Evolutionary conservation across 2,797 vertebrate genomes (phyloP).

Genomic region (Lycodopsis pacificus): DNA sequence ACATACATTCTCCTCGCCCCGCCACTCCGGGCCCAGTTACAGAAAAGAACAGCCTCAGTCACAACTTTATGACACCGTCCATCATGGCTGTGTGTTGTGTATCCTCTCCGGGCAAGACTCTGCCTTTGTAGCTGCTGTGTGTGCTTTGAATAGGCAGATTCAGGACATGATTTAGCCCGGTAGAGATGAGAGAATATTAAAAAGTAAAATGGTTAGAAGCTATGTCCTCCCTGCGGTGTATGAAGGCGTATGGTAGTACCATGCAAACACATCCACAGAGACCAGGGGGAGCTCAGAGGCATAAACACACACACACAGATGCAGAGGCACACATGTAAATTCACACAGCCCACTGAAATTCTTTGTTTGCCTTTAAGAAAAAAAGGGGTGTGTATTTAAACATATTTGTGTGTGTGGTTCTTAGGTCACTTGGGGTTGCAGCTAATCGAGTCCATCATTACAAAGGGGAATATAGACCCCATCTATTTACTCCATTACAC

Average conservation of each 20-base stretch:
- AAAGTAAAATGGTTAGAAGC: conserved; percentile 74
- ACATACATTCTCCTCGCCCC: conserved; percentile 56
- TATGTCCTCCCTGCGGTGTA: conserved; percentile 38
- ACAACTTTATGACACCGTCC: conserved; percentile 76
- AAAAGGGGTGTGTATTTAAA: conserved; percentile 18
- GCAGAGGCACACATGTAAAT: conserved; percentile 46
- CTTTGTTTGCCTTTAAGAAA: conserved; percentile 45
- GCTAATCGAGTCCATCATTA: conserved; percentile 45
- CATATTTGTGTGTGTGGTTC: conserved; percentile 22
- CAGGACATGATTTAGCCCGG: conserved; percentile 65
- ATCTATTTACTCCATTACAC: conserved; percentile 12
- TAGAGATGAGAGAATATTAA: conserved; percentile 74
- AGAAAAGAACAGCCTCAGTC: conserved; percentile 68
- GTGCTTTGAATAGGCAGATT: conserved; percentile 51
- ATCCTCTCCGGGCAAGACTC: conserved; percentile 60
- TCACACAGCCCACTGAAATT: not conserved
- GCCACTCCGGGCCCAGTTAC: conserved; percentile 58
- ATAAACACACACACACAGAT: conserved; percentile 28
- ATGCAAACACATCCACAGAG: conserved; percentile 61
- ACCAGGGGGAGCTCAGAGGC: conserved; percentile 30
- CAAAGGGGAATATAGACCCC: conserved; percentile 35
- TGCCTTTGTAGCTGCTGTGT: conserved; percentile 56
- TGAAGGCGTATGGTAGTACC: conserved; percentile 23
- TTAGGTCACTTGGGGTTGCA: conserved; percentile 48
- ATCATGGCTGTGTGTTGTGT: conserved; percentile 61